A percentile compares a stretch with the other conserved stretches of the same genome.
Evolutionary conservation across 1,140 invertebrate species (phyloP).

Genomic region (Eciton burchellii): DNA sequence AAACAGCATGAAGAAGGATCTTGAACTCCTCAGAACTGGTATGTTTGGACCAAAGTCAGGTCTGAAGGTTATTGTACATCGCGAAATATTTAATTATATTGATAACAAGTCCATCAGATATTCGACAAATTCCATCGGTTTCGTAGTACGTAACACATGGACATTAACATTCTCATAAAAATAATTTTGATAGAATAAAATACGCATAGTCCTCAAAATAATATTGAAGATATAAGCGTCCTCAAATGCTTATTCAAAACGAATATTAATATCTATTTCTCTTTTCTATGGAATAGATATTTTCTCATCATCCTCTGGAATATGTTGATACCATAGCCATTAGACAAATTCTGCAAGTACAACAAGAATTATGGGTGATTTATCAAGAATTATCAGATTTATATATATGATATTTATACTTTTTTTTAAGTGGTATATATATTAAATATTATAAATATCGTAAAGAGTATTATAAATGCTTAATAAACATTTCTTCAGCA

Average conservation of each 20-base stretch:
- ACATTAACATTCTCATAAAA: neutral
- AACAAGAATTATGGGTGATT: slow-evolving; percentile 44
- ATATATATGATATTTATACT: neutral
- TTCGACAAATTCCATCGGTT: slow-evolving; percentile 35
- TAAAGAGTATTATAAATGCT: neutral
- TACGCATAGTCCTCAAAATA: neutral
- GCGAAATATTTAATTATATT: neutral
- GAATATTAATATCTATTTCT: slow-evolving; percentile 1
- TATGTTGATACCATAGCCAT: slow-evolving; percentile 33
- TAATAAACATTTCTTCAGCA: neutral
- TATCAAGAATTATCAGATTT: neutral
- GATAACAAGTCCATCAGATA: neutral
- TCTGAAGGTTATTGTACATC: neutral
- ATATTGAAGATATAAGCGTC: neutral
- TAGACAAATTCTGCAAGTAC: slow-evolving; percentile 39
- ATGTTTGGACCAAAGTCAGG: slow-evolving; percentile 41
- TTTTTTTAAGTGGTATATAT: neutral
- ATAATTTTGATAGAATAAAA: neutral
- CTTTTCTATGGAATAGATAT: slow-evolving; percentile 29
- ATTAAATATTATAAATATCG: too few relatives aligned
- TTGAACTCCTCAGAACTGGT: neutral
- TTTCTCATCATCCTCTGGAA: slow-evolving; percentile 58
- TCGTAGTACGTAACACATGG: slow-evolving; percentile 20
- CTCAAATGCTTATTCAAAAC: neutral
- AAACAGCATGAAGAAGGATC: neutral